These are phyloP conservation scores for Holacanthella duospinosa DNA, from an alignment of 2,888 invertebrate genomes.

Conservation along the genomic window DNA sequence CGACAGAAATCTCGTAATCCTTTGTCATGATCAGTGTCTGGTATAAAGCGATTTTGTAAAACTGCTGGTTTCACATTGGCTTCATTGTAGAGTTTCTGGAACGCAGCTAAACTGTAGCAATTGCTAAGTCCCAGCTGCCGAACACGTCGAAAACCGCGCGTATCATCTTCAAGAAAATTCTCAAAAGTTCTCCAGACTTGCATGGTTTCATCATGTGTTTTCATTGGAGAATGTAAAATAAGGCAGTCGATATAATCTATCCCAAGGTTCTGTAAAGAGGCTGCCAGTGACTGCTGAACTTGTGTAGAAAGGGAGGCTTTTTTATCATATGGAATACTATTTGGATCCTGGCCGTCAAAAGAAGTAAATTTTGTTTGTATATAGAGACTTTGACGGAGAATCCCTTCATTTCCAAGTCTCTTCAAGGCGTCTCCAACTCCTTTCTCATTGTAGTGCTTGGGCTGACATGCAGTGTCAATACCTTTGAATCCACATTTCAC, in stretches of 20 bases:
- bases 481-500: conserved; percentile 29
- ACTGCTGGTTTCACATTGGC: conserved; percentile 19
- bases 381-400: conserved; percentile 17
- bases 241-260: conserved; percentile 33
- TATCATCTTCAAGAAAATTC: conserved; percentile 24
- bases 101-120: conserved; percentile 13
- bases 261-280: conserved; percentile 26
- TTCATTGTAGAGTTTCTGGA: conserved; percentile 13
- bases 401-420: not conserved
- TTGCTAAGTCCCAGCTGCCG: conserved; percentile 19
- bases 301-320: conserved; percentile 21
- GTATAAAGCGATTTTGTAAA: conserved; percentile 13
- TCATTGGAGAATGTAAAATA: conserved; percentile 34
- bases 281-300: conserved; percentile 27
- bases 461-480: conserved; percentile 36
- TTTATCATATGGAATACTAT: conserved; percentile 30
- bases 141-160: conserved; percentile 11
- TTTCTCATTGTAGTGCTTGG: conserved; percentile 34
- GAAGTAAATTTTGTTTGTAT: conserved; percentile 36
- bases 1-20: conserved; percentile 14
- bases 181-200: conserved; percentile 33
- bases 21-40: conserved; percentile 14
- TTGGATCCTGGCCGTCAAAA: conserved; percentile 33
- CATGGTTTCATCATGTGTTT: conserved; percentile 27
- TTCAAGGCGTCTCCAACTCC: conserved; percentile 23